Evolutionary conservation across 2,888 invertebrate species (phyloP).

Genomic region (Entomobrya multifasciata): DNA sequence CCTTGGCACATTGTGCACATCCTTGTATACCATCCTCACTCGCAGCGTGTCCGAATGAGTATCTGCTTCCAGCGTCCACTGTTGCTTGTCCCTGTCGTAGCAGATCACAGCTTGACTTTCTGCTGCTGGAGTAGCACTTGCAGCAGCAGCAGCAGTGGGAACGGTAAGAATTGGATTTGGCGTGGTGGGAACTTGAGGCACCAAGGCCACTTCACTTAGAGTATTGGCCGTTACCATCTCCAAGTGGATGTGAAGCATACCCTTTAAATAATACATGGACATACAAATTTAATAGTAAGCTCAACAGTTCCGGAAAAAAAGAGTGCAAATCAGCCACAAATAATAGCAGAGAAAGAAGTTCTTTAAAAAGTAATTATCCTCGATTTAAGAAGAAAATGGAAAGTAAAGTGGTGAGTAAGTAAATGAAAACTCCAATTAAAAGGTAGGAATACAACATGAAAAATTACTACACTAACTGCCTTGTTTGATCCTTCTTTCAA

Average conservation of each 20-base stretch:
- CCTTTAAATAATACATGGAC: constrained; percentile 80
- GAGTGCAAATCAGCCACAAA: not conserved
- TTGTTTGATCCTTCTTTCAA: constrained; percentile 31
- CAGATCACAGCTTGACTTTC: constrained; percentile 83
- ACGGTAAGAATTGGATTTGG: constrained; percentile 71
- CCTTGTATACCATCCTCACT: constrained; percentile 88
- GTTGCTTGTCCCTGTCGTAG: constrained; percentile 91
- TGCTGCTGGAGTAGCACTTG: constrained; percentile 55
- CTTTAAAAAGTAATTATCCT: not conserved
- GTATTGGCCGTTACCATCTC: constrained; percentile 89
- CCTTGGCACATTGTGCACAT: constrained; percentile 89
- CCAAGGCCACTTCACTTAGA: constrained; percentile 84
- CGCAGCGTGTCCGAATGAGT: constrained; percentile 89
- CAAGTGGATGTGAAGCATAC: constrained; percentile 86
- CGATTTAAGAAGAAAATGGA: not conserved
- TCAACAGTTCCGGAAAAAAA: not conserved
- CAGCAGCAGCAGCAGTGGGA: constrained; percentile 49
- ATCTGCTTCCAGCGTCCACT: constrained; percentile 88
- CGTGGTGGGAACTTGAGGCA: constrained; percentile 76
- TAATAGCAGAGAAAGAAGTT: not conserved
- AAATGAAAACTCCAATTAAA: too few relatives aligned
- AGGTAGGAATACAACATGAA: not conserved
- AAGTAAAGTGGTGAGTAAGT: constrained; percentile 9
- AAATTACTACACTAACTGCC: not conserved
- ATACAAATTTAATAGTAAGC: not conserved